Evolutionary conservation across 2,888 invertebrate genomes (phyloP), one percentile per base, ranked within the genome.

Genomic region (Leptodirus hochenwartii): DNA sequence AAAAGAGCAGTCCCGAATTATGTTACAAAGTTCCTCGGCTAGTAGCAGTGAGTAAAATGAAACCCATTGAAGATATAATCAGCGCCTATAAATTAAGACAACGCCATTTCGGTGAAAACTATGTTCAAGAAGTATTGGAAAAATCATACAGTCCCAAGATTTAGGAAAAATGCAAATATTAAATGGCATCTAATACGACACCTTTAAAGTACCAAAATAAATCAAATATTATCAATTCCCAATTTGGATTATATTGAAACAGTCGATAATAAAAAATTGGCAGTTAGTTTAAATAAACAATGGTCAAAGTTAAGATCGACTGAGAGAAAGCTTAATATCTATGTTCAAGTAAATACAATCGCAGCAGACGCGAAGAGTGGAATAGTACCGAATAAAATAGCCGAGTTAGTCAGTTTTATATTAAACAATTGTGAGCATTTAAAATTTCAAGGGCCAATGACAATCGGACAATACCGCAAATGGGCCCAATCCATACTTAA

Each of bases 141-240:
- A 95, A 95, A 55, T 70, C 77, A 3, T 59, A 50, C 22, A 62
- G 75, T 49, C 55, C 66, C 4, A 53, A 68, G 44, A 69, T 91
- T 34, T 41, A 77, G 33, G 66, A 73, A 36, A 65, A 72, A 46
- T 95, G 93, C 53, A 71, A 73, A 36, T 4, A 90, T 98, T 24
- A 69, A 66, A 45, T 98, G 96, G 96, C 96, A 98, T 59, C 91
- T 85, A 41, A 96, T 98, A 47, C 98, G 98, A 0, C 87, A 85
- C 49, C 53, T 96, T 28, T 98, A 98, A 57, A 69, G 66, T 8
- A 95, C 91, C 49, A 96, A 98, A 66, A 71, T 91, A 13, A 79
- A 79, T 42, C 90, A 90, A 59, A 57, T 91, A 12, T 47, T 69
- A 25, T 57, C 65, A 37, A 54, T 73, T 10, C 81, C 82, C 2